Base-by-base conservation (phyloP, 2,888 invertebrate species). In the Andrena camellia region DNA sequence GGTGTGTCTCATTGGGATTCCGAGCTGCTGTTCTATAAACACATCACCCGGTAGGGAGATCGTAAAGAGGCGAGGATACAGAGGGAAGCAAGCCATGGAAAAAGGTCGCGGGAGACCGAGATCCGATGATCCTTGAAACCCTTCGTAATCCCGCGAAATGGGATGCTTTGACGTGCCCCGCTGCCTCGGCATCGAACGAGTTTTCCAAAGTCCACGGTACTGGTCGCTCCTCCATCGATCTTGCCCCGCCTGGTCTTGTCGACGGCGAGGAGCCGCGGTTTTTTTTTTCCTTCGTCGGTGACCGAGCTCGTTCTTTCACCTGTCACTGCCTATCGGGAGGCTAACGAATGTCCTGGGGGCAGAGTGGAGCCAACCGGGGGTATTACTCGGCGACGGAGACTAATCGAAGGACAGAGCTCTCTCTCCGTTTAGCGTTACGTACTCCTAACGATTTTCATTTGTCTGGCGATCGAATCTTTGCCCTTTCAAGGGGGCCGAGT, bases 181-280 rank as follows among this genome's bases (percentile, higher is more conserved):
- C 48, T 48, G 60, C n/a, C n/a, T 29, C 31, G 72, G n/a, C 63
- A 63, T 72, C 72, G 54, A 72, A 54, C 33, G 42, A 42, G 42
- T 17, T 42, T 17, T 42, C 42, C 57, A 60, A 62, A 83, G 62
- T 63, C 66, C 50, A 33, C 60, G 29, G 68, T 35, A 48, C 64
- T 48, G 69, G 42, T 48, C 73, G 50, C 78, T 75, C 84, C 84
- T 73, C 78, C 81, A 78, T 83, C 77, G 83, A 83, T 83, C 79
- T 77, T 48, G 13, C n/a, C 31, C 4, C 23, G 48, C 31, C 48
- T 60, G 23, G 73, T 63, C 66, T 74, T 70, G 71, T 71, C 81
- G 50, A 31, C 57, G 71, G 60, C 50, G 31, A 75, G 35, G 59
- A 68, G 63, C 62, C 75, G n/a, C n/a, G 42, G 48, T 57, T 70